Base-by-base conservation (phyloP, 2,888 invertebrate genomes). In the Antitype chi region DNA sequence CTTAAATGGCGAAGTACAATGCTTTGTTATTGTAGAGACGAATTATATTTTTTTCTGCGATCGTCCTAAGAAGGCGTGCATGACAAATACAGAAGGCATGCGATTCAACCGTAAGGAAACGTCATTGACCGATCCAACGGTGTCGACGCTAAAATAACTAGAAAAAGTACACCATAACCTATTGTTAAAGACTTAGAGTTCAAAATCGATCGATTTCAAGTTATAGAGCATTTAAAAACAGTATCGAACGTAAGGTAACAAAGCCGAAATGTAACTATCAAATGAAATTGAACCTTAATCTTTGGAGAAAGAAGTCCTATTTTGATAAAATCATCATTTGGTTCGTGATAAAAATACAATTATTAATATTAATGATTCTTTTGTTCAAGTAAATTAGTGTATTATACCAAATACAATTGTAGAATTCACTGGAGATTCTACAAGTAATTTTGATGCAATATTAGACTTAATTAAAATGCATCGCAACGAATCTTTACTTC, bases 1-100 rank as follows among this genome's bases (percentile, higher is more conserved):
- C 77, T 59, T 64, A 83, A 76, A 80, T 70, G 75, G 62, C 55
- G 20, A 66, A 60, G 70, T 60, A 84, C 49, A 76, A 59, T 80
- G 75, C 69, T 72, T 71, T 80, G 74, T 82, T 79, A 77, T 71
- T 72, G 68, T 71, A 70, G 55, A 57, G 62, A 57, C 64, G 32
- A 63, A 73, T 59, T 55, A 28, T 66, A 11, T 52, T 73, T 86
- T 81, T 85, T 76, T 82, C 70, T 81, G 28, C 67, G 49, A 25
- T 70, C 52, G 59, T 81, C 81, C 87, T 70, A 78, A 86, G 79
- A 86, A 76, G 84, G 80, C 70, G 66, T 60, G 85, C 81, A 89
- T 92, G 92, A 91, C 91, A 84, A 91, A 92, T 86, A 84, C 75
- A 76, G 67, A 67, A 86, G 91, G 91, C 86, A 92, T 92, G 91